Base-by-base conservation (phyloP, 2,888 invertebrate genomes). In the Neoascia interrupta region DNA sequence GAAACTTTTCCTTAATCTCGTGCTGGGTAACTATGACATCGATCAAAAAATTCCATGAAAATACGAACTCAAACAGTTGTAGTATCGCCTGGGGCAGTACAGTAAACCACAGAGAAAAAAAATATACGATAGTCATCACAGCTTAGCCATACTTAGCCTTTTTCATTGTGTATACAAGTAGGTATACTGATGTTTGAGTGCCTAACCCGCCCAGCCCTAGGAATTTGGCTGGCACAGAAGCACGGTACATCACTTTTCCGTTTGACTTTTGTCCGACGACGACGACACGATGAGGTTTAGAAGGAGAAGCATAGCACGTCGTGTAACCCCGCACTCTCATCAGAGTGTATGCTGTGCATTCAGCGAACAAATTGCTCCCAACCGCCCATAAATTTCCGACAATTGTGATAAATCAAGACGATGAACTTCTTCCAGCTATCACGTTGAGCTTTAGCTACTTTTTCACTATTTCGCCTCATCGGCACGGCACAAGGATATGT, bases 311-410 rank as follows among this genome's bases (percentile, higher is more conserved):
- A n/a, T n/a, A n/a, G n/a, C n/a, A 39, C 43, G 5, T 34, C 34
- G 26, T 28, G 21, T 11, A n/a, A n/a, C 21, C 10, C 13, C 23
- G 21, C 8, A n/a, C 18, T 23, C 36, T 23, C 3, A 26, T 51
- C 41, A 21, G 26, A 31, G 51, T 37, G 36, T 45, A 34, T 47
- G 34, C 34, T 37, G 41, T 68, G 74, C 56, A 56, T 64, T 70
- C 70, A 63, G 51, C 37, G 80, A 82, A 82, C 83, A 83, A 83
- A 83, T 83, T 82, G 81, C 81, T 81, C 72, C 81, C 81, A 66
- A 81, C 81, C 83, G 81, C 81, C 83, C 82, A 83, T 83, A 83
- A 83, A 82, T 83, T 82, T 69, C 72, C 79, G 70, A 81, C 81
- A 72, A 81, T 73, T 80, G 81, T 82, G 76, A 83, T 83, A 83